Evolutionary conservation across 2,113 vertebrate genomes (phyloP).

Genomic region (Rhynchomys soricoides): DNA sequence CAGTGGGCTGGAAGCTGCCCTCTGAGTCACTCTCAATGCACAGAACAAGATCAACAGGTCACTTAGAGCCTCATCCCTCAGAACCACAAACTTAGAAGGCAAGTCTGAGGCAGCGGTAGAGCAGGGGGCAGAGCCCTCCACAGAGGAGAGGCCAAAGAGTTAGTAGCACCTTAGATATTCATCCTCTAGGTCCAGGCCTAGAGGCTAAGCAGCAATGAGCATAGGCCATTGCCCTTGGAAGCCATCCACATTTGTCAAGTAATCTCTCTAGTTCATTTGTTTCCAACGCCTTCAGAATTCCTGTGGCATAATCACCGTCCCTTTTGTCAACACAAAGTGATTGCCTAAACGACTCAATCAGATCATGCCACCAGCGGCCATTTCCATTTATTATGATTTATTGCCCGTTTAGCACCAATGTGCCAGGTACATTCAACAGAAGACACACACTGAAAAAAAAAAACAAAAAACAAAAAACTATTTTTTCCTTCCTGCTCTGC

Average conservation of each 20-base stretch:
- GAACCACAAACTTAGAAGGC: neutral
- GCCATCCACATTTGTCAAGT: constrained; percentile 45
- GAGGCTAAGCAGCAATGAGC: neutral
- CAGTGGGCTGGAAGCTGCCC: neutral
- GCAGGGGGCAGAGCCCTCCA: rapidly evolving
- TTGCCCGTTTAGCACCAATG: constrained; percentile 61
- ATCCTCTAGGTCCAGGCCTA: neutral
- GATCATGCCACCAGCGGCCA: constrained; percentile 66
- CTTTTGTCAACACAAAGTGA: constrained; percentile 72
- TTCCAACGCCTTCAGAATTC: constrained; percentile 58
- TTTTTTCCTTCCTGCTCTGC: constrained; percentile 64
- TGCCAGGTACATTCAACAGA: constrained; percentile 55
- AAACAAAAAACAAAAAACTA: neutral
- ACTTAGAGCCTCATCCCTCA: neutral
- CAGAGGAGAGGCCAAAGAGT: neutral
- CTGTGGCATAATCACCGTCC: constrained; percentile 65
- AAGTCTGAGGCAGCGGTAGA: neutral
- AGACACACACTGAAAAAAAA: neutral
- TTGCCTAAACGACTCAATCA: constrained; percentile 70
- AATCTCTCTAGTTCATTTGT: constrained; percentile 70
- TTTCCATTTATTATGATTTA: constrained; percentile 79
- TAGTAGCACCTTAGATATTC: neutral
- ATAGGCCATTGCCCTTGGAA: constrained; percentile 13
- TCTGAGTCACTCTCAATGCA: neutral
- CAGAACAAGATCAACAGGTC: neutral